Conservation (phyloP, 2,888 invertebrate species). For the Lasioglossum oenotherae region DNA sequence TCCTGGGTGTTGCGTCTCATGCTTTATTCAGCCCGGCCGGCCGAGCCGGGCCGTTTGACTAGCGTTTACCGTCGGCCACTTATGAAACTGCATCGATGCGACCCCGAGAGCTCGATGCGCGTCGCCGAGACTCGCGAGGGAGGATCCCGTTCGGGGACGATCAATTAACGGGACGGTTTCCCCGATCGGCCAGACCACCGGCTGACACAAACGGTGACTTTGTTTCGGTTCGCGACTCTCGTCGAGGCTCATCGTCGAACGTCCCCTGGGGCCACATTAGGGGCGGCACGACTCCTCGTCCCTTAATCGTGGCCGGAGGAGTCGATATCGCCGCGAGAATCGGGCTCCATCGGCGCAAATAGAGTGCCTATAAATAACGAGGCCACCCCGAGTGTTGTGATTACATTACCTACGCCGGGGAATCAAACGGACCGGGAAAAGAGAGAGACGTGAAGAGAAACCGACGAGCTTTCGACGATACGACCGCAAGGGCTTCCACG, state of each 20-base stretch:
- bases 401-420: constrained; percentile 81
- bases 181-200: constrained; percentile 6
- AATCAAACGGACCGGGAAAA: constrained; percentile 53
- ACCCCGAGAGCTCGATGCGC: not conserved
- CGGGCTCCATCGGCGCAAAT: constrained; percentile 72
- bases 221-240: constrained; percentile 36
- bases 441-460: constrained; percentile 32
- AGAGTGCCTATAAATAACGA: constrained; percentile 83
- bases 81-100: constrained; percentile 1
- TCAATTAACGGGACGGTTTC: constrained; percentile 34
- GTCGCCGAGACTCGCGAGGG: not conserved
- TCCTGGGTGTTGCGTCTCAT: constrained; percentile 10
- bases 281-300: constrained; percentile 59
- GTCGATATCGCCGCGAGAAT: constrained; percentile 73
- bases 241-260: constrained; percentile 44
- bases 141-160: constrained; percentile 16
- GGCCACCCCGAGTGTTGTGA: constrained; percentile 83
- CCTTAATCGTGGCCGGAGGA: constrained; percentile 69
- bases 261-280: constrained; percentile 69
- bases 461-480: constrained; percentile 42
- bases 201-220: constrained; percentile 41
- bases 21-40: not conserved
- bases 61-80: not conserved
- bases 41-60: constrained; percentile 11
- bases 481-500: constrained; percentile 47